phyloP scores from a whole-genome alignment of 2,113 vertebrate genomes.

The Protobothrops mucrosquamatus region DNA sequence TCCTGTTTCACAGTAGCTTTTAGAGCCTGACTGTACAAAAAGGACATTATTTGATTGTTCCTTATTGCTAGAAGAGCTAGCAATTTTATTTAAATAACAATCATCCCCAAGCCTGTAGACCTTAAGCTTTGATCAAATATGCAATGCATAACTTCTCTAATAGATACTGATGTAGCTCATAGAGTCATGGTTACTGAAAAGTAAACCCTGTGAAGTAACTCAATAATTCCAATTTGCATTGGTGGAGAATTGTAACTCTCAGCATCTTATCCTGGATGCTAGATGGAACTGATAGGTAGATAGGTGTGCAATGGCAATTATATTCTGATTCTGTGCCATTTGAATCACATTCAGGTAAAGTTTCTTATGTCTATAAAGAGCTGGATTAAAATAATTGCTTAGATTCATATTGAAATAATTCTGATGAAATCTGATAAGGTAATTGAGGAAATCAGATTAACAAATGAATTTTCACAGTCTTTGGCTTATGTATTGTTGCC shows the following conservation, averaged over 20 bases:
- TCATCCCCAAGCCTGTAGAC: constrained; percentile 55
- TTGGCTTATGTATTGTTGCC: neutral
- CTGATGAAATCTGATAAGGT: neutral
- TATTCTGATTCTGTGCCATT: neutral
- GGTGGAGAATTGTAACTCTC: neutral
- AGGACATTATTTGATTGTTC: constrained; percentile 53
- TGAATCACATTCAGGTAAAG: neutral
- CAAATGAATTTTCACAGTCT: neutral
- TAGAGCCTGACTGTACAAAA: constrained; percentile 57
- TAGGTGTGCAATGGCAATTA: neutral
- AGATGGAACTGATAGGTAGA: neutral
- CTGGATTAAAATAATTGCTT: neutral
- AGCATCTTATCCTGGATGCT: neutral
- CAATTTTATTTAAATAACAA: constrained; percentile 68
- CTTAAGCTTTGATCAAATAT: constrained; percentile 47
- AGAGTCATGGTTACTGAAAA: neutral
- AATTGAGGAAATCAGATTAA: neutral
- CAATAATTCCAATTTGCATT: neutral
- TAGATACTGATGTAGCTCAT: constrained; percentile 3
- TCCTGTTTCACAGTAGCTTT: constrained; percentile 65
- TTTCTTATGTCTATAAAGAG: neutral
- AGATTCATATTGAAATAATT: neutral
- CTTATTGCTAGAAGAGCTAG: constrained; percentile 62
- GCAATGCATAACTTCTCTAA: constrained; percentile 43
- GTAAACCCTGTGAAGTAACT: neutral